Evolutionary conservation across 2,888 invertebrate species (phyloP), one percentile per base, ranked within the genome.

Genomic region (Xanthia icteritia): DNA sequence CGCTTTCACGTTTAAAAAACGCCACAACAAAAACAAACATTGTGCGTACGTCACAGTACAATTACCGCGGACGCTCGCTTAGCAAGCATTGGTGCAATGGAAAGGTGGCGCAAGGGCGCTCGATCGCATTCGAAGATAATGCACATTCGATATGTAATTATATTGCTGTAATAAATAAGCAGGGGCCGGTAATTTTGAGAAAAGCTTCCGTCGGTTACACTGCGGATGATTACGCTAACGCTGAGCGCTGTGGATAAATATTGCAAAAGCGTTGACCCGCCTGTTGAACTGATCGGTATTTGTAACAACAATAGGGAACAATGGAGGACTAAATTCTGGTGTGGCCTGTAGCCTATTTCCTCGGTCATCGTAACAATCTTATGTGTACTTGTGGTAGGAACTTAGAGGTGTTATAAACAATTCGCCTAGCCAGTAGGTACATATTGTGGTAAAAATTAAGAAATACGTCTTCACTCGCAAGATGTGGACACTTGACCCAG

Each of bases 211-310:
- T 89, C 76, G 86, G 85, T 90, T 88, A 89, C 88, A 85, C 70
- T 83, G 89, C 92, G 92, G 93, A 92, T 93, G 93, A 94, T 94
- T 94, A 94, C 91, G 89, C 85, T 92, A 92, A 89, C 83, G 83
- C 86, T 85, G 80, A 77, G 79, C 83, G 87, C 85, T 90, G 89
- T 92, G 90, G 89, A 89, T 93, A 92, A 93, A 94, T 92, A 94
- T 92, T 92, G 89, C 91, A 88, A 91, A 90, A 92, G 81, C 90
- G 79, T 86, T 90, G 89, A 90, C 89, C 87, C 79, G 88, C 79
- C 86, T 82, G 69, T 71, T 85, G 89, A 89, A 89, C 89, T 83
- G 85, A 81, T 84, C 85, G 85, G 69, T 89, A 89, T 89, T 82
- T 90, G 89, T 90, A 91, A 90, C 90, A 92, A 93, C 89, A 88